Percentiles rank a stretch among this genome's conserved stretches.
phyloP scores from a whole-genome alignment of 2,888 invertebrate species.

The Melanophora roralis region DNA sequence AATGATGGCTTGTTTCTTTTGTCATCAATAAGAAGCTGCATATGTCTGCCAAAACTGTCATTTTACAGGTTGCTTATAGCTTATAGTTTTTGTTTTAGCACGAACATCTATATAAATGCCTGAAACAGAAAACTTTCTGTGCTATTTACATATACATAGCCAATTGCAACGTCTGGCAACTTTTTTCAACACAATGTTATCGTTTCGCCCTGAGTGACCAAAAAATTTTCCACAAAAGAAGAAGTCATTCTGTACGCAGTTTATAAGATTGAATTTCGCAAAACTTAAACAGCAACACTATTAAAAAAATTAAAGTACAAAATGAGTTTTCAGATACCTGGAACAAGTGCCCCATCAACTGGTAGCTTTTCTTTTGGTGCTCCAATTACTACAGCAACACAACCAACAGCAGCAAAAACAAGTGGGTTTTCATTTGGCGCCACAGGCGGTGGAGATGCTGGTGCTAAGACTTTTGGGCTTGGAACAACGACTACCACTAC shows the following conservation, averaged over 20 bases:
- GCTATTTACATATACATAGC: too few species aligned
- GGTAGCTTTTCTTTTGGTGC: constrained; percentile 95
- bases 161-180: too few species aligned
- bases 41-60: too few species aligned
- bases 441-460: constrained; percentile 59
- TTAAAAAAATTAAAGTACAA: background rate
- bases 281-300: background rate
- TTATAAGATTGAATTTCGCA: background rate
- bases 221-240: background rate
- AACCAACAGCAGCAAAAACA: constrained; percentile 68
- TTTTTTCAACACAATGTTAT: too few species aligned
- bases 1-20: too few species aligned
- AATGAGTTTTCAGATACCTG: constrained; percentile 81
- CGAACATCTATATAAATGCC: too few species aligned
- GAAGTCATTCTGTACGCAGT: background rate
- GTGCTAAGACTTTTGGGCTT: constrained; percentile 42
- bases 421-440: constrained; percentile 59
- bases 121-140: too few species aligned
- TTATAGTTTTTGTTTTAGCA: too few species aligned
- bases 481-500: constrained; percentile 55
- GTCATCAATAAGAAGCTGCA: too few species aligned
- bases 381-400: constrained; percentile 86
- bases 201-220: background rate
- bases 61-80: too few species aligned
- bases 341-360: constrained; percentile 90